Evolutionary conservation across 2,113 vertebrate genomes (phyloP).

Genomic region (Sinocyclocheilus anophthalmus): DNA sequence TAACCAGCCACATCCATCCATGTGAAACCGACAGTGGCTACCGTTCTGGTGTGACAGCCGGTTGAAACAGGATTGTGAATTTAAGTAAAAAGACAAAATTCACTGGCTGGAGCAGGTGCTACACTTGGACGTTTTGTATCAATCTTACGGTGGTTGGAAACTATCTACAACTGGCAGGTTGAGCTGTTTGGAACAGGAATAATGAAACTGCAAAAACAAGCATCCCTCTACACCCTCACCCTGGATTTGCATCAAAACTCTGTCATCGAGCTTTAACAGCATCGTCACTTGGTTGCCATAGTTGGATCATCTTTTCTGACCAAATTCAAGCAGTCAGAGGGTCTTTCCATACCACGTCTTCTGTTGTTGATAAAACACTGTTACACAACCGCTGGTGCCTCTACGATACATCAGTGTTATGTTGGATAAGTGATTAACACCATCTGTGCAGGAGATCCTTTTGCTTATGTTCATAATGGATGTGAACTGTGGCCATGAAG

Average conservation of each 20-base stretch:
- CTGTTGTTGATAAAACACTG: background rate
- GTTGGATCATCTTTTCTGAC: slow-evolving; percentile 10
- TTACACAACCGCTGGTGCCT: background rate
- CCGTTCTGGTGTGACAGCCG: background rate
- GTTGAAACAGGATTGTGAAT: slow-evolving; percentile 1
- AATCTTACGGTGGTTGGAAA: slow-evolving; percentile 55
- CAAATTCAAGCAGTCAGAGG: slow-evolving; percentile 8
- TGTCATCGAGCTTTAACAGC: slow-evolving; percentile 51
- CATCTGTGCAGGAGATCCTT: slow-evolving; percentile 7
- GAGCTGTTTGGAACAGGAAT: slow-evolving; percentile 54
- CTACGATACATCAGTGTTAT: background rate
- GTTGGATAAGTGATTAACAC: background rate
- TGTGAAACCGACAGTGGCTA: background rate
- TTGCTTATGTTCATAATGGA: background rate
- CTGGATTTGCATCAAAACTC: slow-evolving; percentile 34
- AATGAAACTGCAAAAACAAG: background rate
- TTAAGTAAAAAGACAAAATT: background rate
- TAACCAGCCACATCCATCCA: background rate
- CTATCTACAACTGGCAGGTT: slow-evolving; percentile 44
- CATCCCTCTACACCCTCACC: slow-evolving; percentile 1
- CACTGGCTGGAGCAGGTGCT: slow-evolving; percentile 49
- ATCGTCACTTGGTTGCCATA: slow-evolving; percentile 45
- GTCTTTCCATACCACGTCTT: background rate
- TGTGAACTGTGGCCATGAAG: background rate
- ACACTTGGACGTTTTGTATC: slow-evolving; percentile 28